Evolutionary conservation across 92 coral and sea anemone species (phyloP).

Genomic region (Epizoanthus scotinus): DNA sequence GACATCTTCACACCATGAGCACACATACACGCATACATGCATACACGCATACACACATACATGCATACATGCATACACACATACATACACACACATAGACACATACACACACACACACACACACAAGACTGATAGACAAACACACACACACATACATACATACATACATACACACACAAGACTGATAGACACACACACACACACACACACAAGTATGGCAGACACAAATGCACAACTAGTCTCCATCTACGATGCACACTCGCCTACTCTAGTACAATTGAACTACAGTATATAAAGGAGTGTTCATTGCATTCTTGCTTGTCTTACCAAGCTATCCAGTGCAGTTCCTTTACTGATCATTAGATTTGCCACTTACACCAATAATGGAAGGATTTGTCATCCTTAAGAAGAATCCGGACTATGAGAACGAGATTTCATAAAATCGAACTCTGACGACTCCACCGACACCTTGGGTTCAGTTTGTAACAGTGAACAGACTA

Average conservation of each 20-base stretch:
- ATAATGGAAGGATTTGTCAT: slow-evolving; percentile 95
- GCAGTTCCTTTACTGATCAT: slow-evolving; percentile 17
- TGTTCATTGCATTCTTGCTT: neutral
- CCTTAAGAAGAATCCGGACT: slow-evolving; percentile 92
- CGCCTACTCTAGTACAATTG: neutral
- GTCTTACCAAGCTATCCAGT: neutral
- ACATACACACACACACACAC: neutral
- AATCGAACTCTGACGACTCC: neutral
- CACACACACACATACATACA: neutral
- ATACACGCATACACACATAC: too few species aligned
- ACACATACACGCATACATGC: too few species aligned
- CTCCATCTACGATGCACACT: neutral
- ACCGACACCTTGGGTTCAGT: too few species aligned
- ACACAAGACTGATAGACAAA: neutral
- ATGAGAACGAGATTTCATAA: slow-evolving; percentile 58
- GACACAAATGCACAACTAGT: neutral
- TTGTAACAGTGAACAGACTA: too few species aligned
- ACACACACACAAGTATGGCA: too few species aligned
- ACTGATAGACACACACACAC: neutral
- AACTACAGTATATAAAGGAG: neutral
- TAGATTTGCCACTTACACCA: slow-evolving; percentile 91
- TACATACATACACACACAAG: neutral
- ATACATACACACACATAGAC: too few species aligned
- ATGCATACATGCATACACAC: too few species aligned
- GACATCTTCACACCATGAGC: too few species aligned